These are phyloP conservation scores for Baronia brevicornis DNA, from an alignment of 2,888 invertebrate species.

Conservation along the genomic window DNA sequence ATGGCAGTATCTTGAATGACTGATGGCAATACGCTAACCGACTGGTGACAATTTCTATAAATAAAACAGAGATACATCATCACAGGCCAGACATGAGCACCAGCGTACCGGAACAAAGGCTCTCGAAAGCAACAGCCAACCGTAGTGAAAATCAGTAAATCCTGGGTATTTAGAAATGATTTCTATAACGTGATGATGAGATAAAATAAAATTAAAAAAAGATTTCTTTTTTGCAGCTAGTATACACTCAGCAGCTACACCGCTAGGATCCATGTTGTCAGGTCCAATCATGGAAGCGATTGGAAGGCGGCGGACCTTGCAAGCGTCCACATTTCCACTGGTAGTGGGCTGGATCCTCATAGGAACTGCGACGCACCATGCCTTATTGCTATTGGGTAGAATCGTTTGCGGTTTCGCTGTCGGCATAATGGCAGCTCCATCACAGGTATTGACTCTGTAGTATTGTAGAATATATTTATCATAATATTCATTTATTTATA, in stretches of 20 bases:
- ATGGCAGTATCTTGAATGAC: too few relatives aligned
- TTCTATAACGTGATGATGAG: not conserved
- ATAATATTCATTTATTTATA: too few relatives aligned
- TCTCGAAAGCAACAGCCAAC: too few relatives aligned
- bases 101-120: too few relatives aligned
- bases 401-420: constrained; percentile 83
- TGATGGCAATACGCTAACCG: too few relatives aligned
- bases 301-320: constrained; percentile 80
- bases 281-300: constrained; percentile 82
- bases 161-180: constrained; percentile 1
- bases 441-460: constrained; percentile 74
- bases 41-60: too few relatives aligned
- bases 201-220: constrained; percentile 2
- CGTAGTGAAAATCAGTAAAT: too few relatives aligned
- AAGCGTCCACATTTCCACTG: constrained; percentile 79
- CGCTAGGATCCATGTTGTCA: constrained; percentile 82
- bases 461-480: too few relatives aligned
- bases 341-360: constrained; percentile 81
- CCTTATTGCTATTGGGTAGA: constrained; percentile 78
- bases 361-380: constrained; percentile 73
- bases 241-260: constrained; percentile 86
- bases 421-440: constrained; percentile 83
- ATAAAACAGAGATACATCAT: too few relatives aligned
- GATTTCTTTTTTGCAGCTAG: constrained; percentile 74
- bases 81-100: too few relatives aligned